phyloP scores from a whole-genome alignment of 2,797 vertebrate species.

The Neomorphus geoffroyi region DNA sequence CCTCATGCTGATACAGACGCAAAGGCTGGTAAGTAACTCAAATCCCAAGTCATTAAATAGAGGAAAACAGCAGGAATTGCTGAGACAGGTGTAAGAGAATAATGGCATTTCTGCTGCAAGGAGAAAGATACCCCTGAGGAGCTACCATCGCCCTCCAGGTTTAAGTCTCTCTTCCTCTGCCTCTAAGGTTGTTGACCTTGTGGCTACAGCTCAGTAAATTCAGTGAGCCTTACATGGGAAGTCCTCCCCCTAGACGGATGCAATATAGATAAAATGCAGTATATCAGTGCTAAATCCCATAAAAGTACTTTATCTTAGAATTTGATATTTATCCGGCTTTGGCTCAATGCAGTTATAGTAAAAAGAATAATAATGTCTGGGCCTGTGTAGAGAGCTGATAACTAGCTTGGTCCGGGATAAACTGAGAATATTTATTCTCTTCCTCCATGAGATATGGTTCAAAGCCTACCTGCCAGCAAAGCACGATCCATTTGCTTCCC shows the following conservation, averaged over 20 bases:
- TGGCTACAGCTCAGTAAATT: background rate
- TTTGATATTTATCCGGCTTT: background rate
- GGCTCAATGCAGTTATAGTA: background rate
- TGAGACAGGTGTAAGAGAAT: accelerated
- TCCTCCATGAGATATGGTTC: background rate
- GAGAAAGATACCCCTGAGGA: background rate
- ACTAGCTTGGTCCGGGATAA: background rate
- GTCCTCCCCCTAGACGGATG: background rate
- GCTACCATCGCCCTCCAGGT: background rate
- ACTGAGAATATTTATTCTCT: background rate
- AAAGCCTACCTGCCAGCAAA: background rate
- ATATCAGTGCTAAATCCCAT: background rate
- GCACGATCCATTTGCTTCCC: background rate
- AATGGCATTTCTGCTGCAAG: background rate
- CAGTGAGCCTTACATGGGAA: accelerated
- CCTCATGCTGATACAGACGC: accelerated
- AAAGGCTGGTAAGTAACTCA: background rate
- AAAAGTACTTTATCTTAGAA: background rate
- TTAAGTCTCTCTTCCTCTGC: background rate
- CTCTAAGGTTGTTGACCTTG: background rate
- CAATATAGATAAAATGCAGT: background rate
- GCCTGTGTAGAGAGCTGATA: background rate
- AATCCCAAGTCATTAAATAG: background rate
- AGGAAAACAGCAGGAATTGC: accelerated
- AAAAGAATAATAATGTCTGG: background rate